These are phyloP conservation scores for Acrocephalus arundinaceus DNA, from an alignment of 2,113 vertebrate genomes.

Conservation along the genomic window DNA sequence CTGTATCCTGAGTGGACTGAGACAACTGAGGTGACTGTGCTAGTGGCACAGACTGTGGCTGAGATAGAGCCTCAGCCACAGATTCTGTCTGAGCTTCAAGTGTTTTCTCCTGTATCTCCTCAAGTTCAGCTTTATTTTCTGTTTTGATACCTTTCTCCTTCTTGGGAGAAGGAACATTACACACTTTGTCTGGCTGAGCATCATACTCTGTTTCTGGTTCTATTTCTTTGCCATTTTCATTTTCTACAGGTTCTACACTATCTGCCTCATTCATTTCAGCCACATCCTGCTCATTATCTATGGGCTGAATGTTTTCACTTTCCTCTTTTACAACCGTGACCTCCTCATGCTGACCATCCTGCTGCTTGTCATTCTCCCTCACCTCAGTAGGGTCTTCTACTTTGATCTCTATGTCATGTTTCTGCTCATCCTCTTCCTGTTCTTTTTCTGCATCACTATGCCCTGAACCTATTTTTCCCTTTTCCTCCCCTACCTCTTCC, in stretches of 20 bases:
- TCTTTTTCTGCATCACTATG: slow-evolving; percentile 79
- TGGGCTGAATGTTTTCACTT: slow-evolving; percentile 66
- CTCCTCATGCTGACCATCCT: slow-evolving; percentile 77
- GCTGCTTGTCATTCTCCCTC: slow-evolving; percentile 75
- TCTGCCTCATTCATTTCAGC: slow-evolving; percentile 73
- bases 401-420: slow-evolving; percentile 72
- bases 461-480: slow-evolving; percentile 73
- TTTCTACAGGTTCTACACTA: slow-evolving; percentile 76
- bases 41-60: slow-evolving; percentile 55
- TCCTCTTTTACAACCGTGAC: slow-evolving; percentile 67
- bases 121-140: slow-evolving; percentile 70
- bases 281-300: slow-evolving; percentile 74
- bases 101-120: slow-evolving; percentile 70
- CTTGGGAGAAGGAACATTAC: slow-evolving; percentile 63
- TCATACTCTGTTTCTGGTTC: slow-evolving; percentile 75
- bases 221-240: slow-evolving; percentile 75
- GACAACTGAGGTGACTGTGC: slow-evolving; percentile 63
- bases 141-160: slow-evolving; percentile 67
- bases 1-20: slow-evolving; percentile 69
- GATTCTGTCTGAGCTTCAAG: slow-evolving; percentile 62
- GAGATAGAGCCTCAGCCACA: slow-evolving; percentile 39
- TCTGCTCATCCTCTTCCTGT: slow-evolving; percentile 78
- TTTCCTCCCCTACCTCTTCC: slow-evolving; percentile 82
- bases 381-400: slow-evolving; percentile 70
- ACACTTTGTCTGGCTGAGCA: slow-evolving; percentile 68